Conservation (phyloP, 2,113 vertebrate species). For the Desmodus rotundus region DNA sequence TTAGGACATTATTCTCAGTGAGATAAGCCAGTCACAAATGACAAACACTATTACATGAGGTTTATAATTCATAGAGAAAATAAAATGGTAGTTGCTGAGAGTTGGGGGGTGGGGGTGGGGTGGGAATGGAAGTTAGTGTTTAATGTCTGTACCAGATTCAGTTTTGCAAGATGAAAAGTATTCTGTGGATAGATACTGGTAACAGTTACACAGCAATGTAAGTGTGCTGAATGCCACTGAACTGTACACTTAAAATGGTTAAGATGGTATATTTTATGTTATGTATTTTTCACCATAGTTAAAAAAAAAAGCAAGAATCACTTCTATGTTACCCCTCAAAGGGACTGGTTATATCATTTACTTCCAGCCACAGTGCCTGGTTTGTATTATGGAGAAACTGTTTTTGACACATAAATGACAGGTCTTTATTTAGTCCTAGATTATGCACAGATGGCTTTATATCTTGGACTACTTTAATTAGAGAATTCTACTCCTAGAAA, state of each 20-base stretch:
- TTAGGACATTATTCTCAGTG: background rate
- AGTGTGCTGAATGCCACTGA: accelerated
- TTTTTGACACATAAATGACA: background rate
- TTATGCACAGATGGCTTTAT: background rate
- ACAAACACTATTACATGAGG: accelerated
- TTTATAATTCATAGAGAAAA: background rate
- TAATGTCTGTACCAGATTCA: background rate
- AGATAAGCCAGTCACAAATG: background rate
- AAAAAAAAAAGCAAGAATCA: background rate
- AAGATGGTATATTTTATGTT: no score
- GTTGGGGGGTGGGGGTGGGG: background rate
- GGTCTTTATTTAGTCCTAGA: background rate
- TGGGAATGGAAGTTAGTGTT: background rate
- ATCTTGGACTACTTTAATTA: background rate
- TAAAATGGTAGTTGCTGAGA: background rate
- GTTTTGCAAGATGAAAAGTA: background rate
- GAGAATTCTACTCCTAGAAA: background rate
- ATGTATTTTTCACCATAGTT: background rate
- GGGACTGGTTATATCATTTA: background rate
- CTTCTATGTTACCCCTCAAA: background rate
- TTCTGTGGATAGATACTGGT: background rate
- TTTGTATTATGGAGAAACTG: background rate
- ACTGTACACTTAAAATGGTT: background rate
- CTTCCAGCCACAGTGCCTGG: background rate
- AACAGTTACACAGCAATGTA: accelerated